Base-by-base conservation (phyloP, 2,797 vertebrate species). In the Lepilemur ruficaudatus region DNA sequence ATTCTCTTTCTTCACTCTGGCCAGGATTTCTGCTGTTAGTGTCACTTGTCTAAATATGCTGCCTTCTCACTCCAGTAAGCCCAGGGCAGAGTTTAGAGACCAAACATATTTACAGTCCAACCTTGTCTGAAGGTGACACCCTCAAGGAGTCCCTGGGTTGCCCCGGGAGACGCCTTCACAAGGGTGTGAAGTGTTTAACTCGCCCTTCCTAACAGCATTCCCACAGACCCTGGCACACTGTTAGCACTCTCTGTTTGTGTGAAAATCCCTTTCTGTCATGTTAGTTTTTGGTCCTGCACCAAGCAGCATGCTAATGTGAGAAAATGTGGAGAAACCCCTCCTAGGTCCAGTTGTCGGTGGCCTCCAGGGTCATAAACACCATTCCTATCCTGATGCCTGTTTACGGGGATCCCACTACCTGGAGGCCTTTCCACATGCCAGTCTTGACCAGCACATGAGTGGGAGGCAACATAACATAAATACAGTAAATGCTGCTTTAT, bases 171-270 rank as follows among this genome's bases (percentile, higher is more conserved):
- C 25, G 38, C 80, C 72, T 85, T 81, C 75, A 15, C 46, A 17
- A 78, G 50, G 83, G 76, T 90, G 96, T 70, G 52, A 96, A 91
- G 84, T 65, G 46, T 83, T 94, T 95, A 89, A 92, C 90, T 32
- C 35, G 13, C 25, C 9, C 84, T 41, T 88, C 75, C 76, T 46
- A 46, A 59, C 61, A 70, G 87, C 81, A 6, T 82, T 50, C 91
- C 87, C 84, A 23, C 61, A 7, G 69, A 59, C 17, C 32, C 46
- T 43, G 76, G 94, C 69, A 52, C 41, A 28, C 87, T 52, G 83
- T 85, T 48, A 83, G 88, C 2, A 7, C 69, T 87, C 82, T 63
- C 9, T 23, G 73, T 14, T 32, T 57, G 63, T 96, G 95, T 95
- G 94, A 93, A 96, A 95, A 94, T 83, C 67, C 73, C 88, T 81